Base-by-base conservation (phyloP, 2,888 invertebrate genomes). In the Polymixis lichenea region DNA sequence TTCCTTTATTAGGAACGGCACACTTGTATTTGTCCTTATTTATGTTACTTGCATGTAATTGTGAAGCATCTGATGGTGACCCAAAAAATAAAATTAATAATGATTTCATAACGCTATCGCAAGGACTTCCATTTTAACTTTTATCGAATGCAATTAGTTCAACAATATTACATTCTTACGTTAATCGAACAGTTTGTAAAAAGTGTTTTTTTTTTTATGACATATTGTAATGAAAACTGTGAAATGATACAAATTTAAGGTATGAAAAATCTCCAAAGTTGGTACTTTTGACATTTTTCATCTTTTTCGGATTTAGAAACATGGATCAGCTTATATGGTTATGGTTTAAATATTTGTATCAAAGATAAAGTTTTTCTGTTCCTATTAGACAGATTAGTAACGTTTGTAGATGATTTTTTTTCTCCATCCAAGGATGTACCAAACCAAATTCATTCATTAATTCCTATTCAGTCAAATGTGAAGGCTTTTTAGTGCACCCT, bases 41-140 rank as follows among this genome's bases (percentile, higher is more conserved):
- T 43, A 43, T 43, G 43, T 43, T 43, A 43, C 8, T 8, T 43
- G 8, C 43, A 43, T 43, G 43, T 43, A 9, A 43, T 9, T 9
- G 43, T 43, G 9, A 9, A 43, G 9, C 9, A 1, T 43, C 43
- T 43, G 43, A 9, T 43, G 43, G 43, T 1, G 43, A 43, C 1
- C 9, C 43, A 43, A 43, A 9, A 43, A 9, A 9, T 7, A 43
- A 32, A 43, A 43, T 43, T 9, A 43, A 43, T 43, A 43, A 43
- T 43, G n/a, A 62, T 38, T 46, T 28, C 28, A 25, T 53, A 56
- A 69, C 8, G 6, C 8, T 25, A 19, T 51, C 19, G 15, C 43
- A 22, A 32, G 51, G 2, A 51, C 49, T 69, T 77, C 61, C 32
- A 28, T 56, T 69, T 78, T 49, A 28, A 28, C 11, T 64, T 43